These are phyloP conservation scores for Brachionus sp. DNA, from an alignment of 1,140 invertebrate species.

Conservation along the genomic window DNA sequence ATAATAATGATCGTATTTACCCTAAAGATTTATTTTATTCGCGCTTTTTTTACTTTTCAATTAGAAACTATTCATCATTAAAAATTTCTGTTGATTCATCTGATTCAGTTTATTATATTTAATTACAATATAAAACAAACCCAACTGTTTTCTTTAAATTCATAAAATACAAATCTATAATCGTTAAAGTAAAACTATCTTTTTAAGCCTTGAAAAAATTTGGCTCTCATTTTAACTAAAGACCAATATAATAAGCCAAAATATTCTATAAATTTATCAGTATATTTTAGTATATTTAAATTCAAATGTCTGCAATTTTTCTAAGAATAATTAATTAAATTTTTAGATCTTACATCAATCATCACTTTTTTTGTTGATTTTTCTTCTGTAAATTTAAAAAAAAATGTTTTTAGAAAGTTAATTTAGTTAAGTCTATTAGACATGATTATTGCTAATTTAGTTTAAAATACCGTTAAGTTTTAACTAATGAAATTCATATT, in stretches of 20 bases:
- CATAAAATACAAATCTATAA: not conserved
- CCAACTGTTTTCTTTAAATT: not conserved
- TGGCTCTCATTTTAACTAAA: too few species aligned
- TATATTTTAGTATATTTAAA: not conserved
- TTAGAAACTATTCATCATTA: not conserved
- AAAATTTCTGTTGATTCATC: not conserved
- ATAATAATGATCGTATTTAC: not conserved
- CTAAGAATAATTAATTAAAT: not conserved
- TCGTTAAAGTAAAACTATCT: not conserved
- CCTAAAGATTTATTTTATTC: not conserved
- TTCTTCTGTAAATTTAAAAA: too few species aligned
- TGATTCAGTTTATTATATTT: not conserved
- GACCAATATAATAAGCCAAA: not conserved
- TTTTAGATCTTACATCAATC: not conserved
- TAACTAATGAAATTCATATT: not conserved
- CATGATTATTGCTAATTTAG: too few species aligned
- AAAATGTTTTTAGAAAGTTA: too few species aligned
- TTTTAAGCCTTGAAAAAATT: too few species aligned
- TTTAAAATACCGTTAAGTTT: too few species aligned
- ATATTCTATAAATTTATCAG: not conserved
- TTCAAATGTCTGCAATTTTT: not conserved
- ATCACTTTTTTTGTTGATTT: too few species aligned
- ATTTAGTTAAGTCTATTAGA: too few species aligned
- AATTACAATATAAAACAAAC: not conserved
- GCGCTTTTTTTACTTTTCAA: not conserved